Conservation (phyloP, 2,888 invertebrate species). For the Nemurella pictetii region DNA sequence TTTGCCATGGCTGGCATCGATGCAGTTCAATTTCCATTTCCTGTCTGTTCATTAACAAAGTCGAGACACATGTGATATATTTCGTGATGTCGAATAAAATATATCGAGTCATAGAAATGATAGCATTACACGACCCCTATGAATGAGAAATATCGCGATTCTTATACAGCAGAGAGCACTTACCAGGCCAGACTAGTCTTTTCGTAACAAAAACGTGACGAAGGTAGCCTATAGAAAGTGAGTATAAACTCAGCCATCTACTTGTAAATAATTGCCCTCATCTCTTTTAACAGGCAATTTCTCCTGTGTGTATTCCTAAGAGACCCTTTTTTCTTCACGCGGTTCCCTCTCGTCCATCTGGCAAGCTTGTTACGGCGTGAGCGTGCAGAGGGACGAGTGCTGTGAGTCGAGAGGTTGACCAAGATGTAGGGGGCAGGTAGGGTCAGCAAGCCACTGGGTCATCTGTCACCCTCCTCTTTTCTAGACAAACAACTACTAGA, state of each 20-base stretch:
- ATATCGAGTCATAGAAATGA: neutral
- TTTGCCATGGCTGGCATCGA: neutral
- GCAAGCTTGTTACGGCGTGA: neutral
- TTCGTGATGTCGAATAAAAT: neutral
- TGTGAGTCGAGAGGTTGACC: neutral
- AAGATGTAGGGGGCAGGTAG: neutral
- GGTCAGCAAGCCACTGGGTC: constrained; percentile 16
- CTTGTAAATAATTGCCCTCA: constrained; percentile 8
- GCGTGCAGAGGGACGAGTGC: neutral
- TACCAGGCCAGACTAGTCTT: too few relatives aligned
- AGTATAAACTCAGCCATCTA: neutral
- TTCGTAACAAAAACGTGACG: too few relatives aligned
- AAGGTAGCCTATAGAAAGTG: neutral
- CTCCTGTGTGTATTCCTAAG: constrained; percentile 3
- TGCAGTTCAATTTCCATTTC: neutral
- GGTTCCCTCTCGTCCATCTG: neutral
- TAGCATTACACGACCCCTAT: neutral
- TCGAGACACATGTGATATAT: neutral
- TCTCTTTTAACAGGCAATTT: constrained; percentile 31
- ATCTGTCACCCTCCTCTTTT: constrained; percentile 16
- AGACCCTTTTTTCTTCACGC: neutral
- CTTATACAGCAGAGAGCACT: too few relatives aligned
- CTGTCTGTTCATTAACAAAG: neutral
- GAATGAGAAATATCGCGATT: neutral
- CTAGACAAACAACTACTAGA: neutral